Percentiles rank a stretch among this genome's conserved stretches.
These are phyloP conservation scores for Scomber colias DNA, from an alignment of 2,113 vertebrate species.

Conservation along the genomic window DNA sequence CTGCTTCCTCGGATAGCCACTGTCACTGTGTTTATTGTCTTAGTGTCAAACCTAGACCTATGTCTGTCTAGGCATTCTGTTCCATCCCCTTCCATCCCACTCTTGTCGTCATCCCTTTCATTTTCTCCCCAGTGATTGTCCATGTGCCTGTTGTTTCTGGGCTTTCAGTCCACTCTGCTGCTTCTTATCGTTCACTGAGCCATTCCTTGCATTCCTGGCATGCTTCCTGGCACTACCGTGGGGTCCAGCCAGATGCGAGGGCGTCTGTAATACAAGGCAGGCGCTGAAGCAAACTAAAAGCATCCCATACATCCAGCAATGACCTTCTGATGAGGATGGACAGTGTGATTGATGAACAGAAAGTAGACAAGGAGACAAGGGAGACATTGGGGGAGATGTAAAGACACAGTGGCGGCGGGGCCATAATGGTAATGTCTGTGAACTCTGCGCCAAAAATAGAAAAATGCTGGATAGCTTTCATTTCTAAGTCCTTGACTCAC, in stretches of 20 bases:
- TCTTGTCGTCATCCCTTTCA: slow-evolving; percentile 68
- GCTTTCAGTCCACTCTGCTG: slow-evolving; percentile 59
- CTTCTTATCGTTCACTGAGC: slow-evolving; percentile 78
- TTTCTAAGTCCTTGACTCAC: slow-evolving; percentile 71
- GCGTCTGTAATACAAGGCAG: slow-evolving; percentile 75
- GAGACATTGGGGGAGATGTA: slow-evolving; percentile 36
- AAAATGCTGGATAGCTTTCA: slow-evolving; percentile 60
- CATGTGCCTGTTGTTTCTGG: slow-evolving; percentile 62
- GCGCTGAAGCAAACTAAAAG: slow-evolving; percentile 40
- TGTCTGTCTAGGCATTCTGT: slow-evolving; percentile 60
- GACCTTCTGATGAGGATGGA: slow-evolving; percentile 57
- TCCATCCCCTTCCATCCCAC: slow-evolving; percentile 29
- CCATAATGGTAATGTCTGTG: slow-evolving; percentile 53
- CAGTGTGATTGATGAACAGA: slow-evolving; percentile 72
- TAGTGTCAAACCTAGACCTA: slow-evolving; percentile 41
- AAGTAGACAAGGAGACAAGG: slow-evolving; percentile 53
- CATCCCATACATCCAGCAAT: slow-evolving; percentile 51
- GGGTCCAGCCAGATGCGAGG: slow-evolving; percentile 68
- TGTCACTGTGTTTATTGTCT: slow-evolving; percentile 64
- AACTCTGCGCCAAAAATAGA: slow-evolving; percentile 80
- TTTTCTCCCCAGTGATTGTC: slow-evolving; percentile 56
- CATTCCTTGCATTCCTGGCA: slow-evolving; percentile 83
- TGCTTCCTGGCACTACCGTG: slow-evolving; percentile 65
- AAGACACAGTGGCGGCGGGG: slow-evolving; percentile 30
- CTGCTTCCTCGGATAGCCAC: slow-evolving; percentile 48